Base-by-base conservation (phyloP, 2,797 vertebrate species). In the Ceyx erithaca region DNA sequence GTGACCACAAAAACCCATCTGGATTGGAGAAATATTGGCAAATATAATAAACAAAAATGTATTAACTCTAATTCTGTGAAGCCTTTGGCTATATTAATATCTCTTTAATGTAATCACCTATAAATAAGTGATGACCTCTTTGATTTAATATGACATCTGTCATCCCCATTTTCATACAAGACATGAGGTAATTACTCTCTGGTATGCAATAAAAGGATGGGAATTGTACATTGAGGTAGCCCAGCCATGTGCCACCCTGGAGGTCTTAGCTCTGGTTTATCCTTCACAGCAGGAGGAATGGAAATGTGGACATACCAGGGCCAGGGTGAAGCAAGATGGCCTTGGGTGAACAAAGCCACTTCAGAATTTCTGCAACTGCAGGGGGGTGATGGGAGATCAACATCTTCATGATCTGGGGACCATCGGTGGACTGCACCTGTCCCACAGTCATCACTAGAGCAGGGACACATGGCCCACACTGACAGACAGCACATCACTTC, bases 11-110 rank as follows among this genome's bases (percentile, higher is more conserved):
- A 91, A 91, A 49, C 31, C 13, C 2, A 13, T 46, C 66, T 72
- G 73, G 80, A 94, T 72, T 57, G 51, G 79, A 92, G 71, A 95
- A 95, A 95, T 66, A 87, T 87, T 89, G 85, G 94, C 86, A 92
- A 87, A 86, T 81, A 84, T 30, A 87, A 96, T 78, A 87, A 93
- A 94, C 71, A 97, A 97, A 96, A 96, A 96, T 83, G 82, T 96
- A 98, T 98, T 97, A 98, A 96, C 96, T 97, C 95, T 98, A 98
- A 98, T 97, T 96, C 94, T 94, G 81, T 14, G 1, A 64, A 91
- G 97, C 97, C 98, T 95, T 89, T 81, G 97, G 98, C 97, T 95
- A 97, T 98, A 98, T 97, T 97, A 98, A 98, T 98, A 98, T 97
- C 96, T 92, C 89, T 96, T 92, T 97, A 98, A 98, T 98, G 93